A percentile compares a stretch with the other conserved stretches of the same genome.
Conservation (phyloP, 2,113 vertebrate genomes). For the Noturus placidus region DNA sequence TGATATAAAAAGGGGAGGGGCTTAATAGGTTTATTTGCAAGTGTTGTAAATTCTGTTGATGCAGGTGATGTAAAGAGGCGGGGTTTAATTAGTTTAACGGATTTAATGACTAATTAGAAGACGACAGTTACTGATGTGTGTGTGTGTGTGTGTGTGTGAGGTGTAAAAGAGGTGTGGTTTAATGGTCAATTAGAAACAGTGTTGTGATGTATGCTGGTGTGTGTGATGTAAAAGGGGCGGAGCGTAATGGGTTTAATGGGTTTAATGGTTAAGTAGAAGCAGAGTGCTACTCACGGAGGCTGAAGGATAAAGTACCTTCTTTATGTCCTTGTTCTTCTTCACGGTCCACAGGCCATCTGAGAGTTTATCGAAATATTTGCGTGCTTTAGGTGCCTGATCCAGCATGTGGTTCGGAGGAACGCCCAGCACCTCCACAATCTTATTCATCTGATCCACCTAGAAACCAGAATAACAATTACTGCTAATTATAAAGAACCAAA, state of each 20-base stretch:
- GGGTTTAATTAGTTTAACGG: constrained; percentile 27
- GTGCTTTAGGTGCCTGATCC: constrained; percentile 91
- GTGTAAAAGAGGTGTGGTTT: neutral
- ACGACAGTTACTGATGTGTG: constrained; percentile 44
- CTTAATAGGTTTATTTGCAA: constrained; percentile 26
- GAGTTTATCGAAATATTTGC: constrained; percentile 92
- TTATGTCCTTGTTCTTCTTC: constrained; percentile 92
- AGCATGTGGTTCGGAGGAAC: constrained; percentile 91
- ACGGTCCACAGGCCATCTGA: constrained; percentile 92
- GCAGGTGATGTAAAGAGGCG: neutral
- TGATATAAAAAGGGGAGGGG: constrained; percentile 12
- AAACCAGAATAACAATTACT: neutral
- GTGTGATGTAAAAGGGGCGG: constrained; percentile 31
- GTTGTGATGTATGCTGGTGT: neutral
- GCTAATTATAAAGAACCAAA: neutral
- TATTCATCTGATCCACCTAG: constrained; percentile 93
- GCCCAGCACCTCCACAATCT: constrained; percentile 91
- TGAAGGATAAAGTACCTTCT: constrained; percentile 80
- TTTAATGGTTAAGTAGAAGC: constrained; percentile 45
- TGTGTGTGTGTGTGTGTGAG: neutral
- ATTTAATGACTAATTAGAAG: constrained; percentile 29
- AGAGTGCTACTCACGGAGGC: constrained; percentile 59
- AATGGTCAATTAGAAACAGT: neutral
- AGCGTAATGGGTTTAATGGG: constrained; percentile 32
- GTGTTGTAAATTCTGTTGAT: neutral